Base-by-base conservation (phyloP, 1,140 invertebrate genomes). In the Himalopsyche phryganea region DNA sequence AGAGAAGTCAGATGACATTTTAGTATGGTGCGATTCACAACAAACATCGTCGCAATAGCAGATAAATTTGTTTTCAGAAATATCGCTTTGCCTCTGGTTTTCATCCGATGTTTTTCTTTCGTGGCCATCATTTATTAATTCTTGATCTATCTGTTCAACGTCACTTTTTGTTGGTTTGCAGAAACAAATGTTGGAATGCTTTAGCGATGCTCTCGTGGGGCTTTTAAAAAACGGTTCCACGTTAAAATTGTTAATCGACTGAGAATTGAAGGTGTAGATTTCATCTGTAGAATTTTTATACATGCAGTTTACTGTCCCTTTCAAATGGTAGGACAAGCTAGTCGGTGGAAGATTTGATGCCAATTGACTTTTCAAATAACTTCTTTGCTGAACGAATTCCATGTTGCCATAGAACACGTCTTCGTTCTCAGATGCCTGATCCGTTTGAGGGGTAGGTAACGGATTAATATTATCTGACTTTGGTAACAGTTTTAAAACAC, bases 291-390 rank as follows among this genome's bases (percentile, higher is more conserved):
- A 68, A 3, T 71, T 69, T 45, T 75, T 69, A 50, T 77, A 74
- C 46, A 77, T 72, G 64, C 76, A 78, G 63, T 77, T 74, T 17
- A 70, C 72, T 5, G 74, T 75, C 20, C 76, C 76, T 63, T 72
- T 67, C 50, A 76, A 72, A 55, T 78, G 76, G 66, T 77, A 77
- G 35, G 71, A 58, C 44, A 28, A 28, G 23, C 23, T 28, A 5
- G 4, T 28, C 23, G 15, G 10, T 1, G 9, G 23, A 28, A 28
- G 10, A 20, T 7, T 13, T n/a, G 13, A 10, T 7, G 23, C 9
- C 9, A 28, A 28, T 28, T 28, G 13, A 41, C 6, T 14, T 41
- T 41, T 41, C 11, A 41, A 41, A 6, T 5, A 28, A 28, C n/a
- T 41, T 17, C 17, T 41, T 41, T 41, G 40, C 11, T 41, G 4